Base-by-base conservation (phyloP, 2,888 invertebrate genomes). In the Allophyes oxyacanthae region DNA sequence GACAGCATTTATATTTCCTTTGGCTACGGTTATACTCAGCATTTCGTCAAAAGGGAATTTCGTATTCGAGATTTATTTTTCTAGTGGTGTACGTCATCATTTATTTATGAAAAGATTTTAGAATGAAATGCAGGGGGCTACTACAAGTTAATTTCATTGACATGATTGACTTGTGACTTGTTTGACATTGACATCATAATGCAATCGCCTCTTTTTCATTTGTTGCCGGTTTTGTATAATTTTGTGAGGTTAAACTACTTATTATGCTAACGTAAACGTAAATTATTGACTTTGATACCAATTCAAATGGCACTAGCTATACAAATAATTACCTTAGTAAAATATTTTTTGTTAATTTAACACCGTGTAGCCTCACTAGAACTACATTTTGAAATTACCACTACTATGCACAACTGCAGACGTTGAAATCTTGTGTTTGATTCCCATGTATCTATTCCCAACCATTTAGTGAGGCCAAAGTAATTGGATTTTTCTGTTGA, bases 1-100 rank as follows among this genome's bases (percentile, higher is more conserved):
- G 94, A 93, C 94, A 93, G 83, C 92, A 91, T 92, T 93, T 92
- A 94, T 94, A 93, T 93, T 91, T 94, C 87, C 90, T 91, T 90
- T 90, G 88, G 88, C 87, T 86, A 83, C 79, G 85, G 82, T 83
- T 86, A 88, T 83, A 80, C 83, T 84, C 75, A 81, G 74, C 82
- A 80, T 83, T 82, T 78, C 74, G 81, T 83, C 79, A 82, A 83
- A 85, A 83, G 83, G 80, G 83, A 83, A 83, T 82, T 82, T 79
- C 69, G 75, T 74, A 78, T 81, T 78, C 72, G 71, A 72, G 72
- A 75, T 81, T 77, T 73, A 68, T 73, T 74, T 73, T 78, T 81
- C 59, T 68, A 68, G 64, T 74, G 72, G 78, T 74, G 72, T 69
- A 52, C 51, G 52, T 25, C 55, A 66, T 73, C 37, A 51, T 55